Base-by-base conservation (phyloP, 2,797 vertebrate genomes). In the Coluber constrictor region DNA sequence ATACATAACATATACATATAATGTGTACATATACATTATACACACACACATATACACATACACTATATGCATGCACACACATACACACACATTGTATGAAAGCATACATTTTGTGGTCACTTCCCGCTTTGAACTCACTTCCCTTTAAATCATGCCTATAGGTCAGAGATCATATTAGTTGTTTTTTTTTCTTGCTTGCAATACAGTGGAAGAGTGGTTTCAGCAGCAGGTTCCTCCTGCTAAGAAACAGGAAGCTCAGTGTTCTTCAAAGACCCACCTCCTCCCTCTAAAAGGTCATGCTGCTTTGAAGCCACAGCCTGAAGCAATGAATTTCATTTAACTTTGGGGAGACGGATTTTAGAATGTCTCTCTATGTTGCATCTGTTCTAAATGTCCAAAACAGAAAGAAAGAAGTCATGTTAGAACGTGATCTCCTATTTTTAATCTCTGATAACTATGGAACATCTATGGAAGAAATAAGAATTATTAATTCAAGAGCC, bases 191-290 rank as follows among this genome's bases (percentile, higher is more conserved):
- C 32, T 4, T 56, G 5, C 25, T 94, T 74, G 61, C 79, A 90
- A 9, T 66, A 93, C 29, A 74, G 27, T 43, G 37, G 54, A 87
- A 87, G 43, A n/a, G 8, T 70, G 32, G 88, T 66, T 93, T 92
- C 92, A 57, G 54, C 61, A 94, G 87, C 20, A 94, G 92, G 93
- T 79, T 92, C 47, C 83, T 96, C 92, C 92, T 74, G 90, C 55
- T 94, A 96, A 93, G 96, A 95, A 96, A 93, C 95, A 97, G 96
- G 96, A 97, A 97, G 94, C 86, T 87, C 79, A 96, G 57, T 95
- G 95, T 96, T 94, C 94, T 95, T 94, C n/a, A 96, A 96, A 91
- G 70, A 63, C 86, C 95, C 94, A 96, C 94, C 47, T 91, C 90
- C 95, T 95, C 92, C 63, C 89, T 94, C 94, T 94, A 94, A 97